These are phyloP conservation scores for Blennius ocellaris DNA, from an alignment of 2,113 vertebrate species.

Conservation along the genomic window DNA sequence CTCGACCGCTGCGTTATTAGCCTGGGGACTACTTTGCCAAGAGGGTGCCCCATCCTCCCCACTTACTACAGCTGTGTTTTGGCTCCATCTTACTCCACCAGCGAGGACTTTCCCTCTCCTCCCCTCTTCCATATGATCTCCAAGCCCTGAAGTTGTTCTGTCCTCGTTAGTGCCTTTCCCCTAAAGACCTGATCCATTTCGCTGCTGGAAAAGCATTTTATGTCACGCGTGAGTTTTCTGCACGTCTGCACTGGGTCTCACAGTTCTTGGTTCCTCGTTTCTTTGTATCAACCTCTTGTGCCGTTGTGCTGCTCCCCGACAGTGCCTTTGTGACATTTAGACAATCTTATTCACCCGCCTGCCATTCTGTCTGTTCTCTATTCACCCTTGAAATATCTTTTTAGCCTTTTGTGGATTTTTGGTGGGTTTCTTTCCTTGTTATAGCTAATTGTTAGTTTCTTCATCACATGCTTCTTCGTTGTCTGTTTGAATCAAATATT, in stretches of 20 bases:
- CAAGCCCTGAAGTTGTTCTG: constrained; percentile 3
- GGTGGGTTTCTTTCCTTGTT: neutral
- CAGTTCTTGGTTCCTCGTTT: constrained; percentile 3
- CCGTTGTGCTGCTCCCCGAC: no score
- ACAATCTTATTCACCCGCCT: constrained; percentile 29
- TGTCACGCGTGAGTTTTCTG: constrained; percentile 1
- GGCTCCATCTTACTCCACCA: neutral
- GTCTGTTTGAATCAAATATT: neutral
- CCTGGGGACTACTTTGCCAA: constrained; percentile 9
- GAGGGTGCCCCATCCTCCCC: constrained; percentile 17
- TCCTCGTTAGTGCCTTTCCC: constrained; percentile 15
- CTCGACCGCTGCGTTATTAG: constrained; percentile 4
- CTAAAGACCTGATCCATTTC: constrained; percentile 24
- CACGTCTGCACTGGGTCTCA: neutral
- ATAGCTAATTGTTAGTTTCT: neutral
- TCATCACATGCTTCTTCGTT: neutral
- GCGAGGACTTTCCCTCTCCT: no score
- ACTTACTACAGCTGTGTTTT: constrained; percentile 24
- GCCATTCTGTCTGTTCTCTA: constrained; percentile 11
- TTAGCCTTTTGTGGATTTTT: constrained; percentile 11
- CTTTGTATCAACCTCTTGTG: constrained; percentile 1
- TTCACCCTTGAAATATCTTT: constrained; percentile 33
- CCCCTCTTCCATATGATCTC: no score
- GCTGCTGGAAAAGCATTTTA: constrained; percentile 31
- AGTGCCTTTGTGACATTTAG: constrained; percentile 47